Percentiles rank a stretch among this genome's conserved stretches.
Conservation (phyloP, 2,797 vertebrate genomes). For the Carapus acus region DNA sequence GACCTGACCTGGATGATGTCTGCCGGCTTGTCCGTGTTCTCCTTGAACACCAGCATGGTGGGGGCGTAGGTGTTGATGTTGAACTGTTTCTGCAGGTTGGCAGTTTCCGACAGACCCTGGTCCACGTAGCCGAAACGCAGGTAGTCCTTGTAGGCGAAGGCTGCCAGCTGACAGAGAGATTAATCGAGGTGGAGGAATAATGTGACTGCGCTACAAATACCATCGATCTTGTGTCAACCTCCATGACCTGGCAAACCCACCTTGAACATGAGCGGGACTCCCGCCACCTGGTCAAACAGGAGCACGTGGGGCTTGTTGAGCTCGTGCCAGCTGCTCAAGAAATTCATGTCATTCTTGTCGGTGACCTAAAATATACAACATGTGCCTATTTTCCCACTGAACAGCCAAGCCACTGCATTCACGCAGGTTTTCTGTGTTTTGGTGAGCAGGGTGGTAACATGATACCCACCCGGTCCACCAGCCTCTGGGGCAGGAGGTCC, state of each 20-base stretch:
- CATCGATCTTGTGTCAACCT: too few species aligned
- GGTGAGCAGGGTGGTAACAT: not conserved
- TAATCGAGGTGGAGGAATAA: too few species aligned
- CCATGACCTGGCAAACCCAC: slow-evolving; percentile 67
- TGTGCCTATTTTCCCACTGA: not conserved
- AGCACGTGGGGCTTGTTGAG: slow-evolving; percentile 93
- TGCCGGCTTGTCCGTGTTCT: slow-evolving; percentile 79
- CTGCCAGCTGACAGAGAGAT: slow-evolving; percentile 74
- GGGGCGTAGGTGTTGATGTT: slow-evolving; percentile 87
- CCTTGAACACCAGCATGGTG: slow-evolving; percentile 91
- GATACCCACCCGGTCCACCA: slow-evolving; percentile 84
- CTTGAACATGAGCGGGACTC: slow-evolving; percentile 85
- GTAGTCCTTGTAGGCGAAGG: slow-evolving; percentile 89
- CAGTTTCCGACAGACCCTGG: slow-evolving; percentile 78
- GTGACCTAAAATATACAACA: slow-evolving; percentile 75
- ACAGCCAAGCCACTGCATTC: too few species aligned
- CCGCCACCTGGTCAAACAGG: slow-evolving; percentile 88
- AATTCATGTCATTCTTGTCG: slow-evolving; percentile 82
- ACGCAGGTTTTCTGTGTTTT: too few species aligned
- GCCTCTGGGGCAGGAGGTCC: slow-evolving; percentile 86
- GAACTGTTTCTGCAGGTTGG: slow-evolving; percentile 81
- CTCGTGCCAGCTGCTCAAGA: slow-evolving; percentile 88
- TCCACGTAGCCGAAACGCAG: slow-evolving; percentile 92
- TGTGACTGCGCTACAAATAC: too few species aligned
- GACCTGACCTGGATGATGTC: slow-evolving; percentile 84